A percentile compares a stretch with the other conserved stretches of the same genome.
phyloP scores from a whole-genome alignment of 2,113 vertebrate genomes.

The Thymallus thymallus region DNA sequence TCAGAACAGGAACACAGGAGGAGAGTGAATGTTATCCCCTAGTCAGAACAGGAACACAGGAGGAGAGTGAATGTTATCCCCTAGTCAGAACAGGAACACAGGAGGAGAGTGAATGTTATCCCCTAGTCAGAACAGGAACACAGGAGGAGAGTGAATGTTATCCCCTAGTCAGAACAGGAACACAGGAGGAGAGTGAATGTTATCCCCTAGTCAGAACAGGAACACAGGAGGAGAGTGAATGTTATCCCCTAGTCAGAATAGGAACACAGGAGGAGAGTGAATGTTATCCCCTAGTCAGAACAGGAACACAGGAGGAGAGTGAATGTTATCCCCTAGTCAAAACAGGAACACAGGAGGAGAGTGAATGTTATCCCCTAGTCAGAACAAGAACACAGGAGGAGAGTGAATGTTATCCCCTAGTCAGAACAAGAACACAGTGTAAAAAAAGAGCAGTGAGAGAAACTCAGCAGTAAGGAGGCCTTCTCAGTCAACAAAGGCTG shows the following conservation, averaged over 20 bases:
- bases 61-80: too few species aligned
- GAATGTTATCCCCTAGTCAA: too few species aligned
- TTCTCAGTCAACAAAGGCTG: slow-evolving; percentile 89
- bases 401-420: too few species aligned
- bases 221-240: too few species aligned
- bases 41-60: slow-evolving; percentile 90
- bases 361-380: slow-evolving; percentile 85
- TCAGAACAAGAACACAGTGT: slow-evolving; percentile 96
- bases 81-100: slow-evolving; percentile 96
- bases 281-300: slow-evolving; percentile 87
- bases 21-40: too few species aligned
- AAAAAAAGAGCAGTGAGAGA: slow-evolving; percentile 85
- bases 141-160: too few species aligned
- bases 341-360: too few species aligned
- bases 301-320: slow-evolving; percentile 98
- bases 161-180: slow-evolving; percentile 93
- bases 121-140: slow-evolving; percentile 95
- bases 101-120: too few species aligned
- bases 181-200: slow-evolving; percentile 79
- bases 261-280: slow-evolving; percentile 65
- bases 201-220: slow-evolving; percentile 88
- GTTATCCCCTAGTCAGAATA: too few species aligned
- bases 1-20: too few species aligned
- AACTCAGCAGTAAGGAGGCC: slow-evolving; percentile 87
- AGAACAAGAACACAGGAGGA: slow-evolving; percentile 97